Evolutionary conservation across 2,797 vertebrate species (phyloP), one percentile per base, ranked within the genome.

Genomic region (Gallinago solitaria): DNA sequence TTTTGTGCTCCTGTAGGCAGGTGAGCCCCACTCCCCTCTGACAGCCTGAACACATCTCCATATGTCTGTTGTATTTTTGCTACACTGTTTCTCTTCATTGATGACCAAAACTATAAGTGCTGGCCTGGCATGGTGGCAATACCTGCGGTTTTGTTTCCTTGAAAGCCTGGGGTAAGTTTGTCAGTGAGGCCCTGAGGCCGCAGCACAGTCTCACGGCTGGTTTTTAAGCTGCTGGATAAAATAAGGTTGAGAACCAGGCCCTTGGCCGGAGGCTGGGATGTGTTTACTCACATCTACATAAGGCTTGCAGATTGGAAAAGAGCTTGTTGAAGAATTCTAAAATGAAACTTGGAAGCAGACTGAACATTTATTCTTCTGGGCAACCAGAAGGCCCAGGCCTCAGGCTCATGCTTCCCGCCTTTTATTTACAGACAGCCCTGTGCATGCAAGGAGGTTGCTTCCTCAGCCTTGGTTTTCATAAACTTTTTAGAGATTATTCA

Each of bases 171-270:
- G 0, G 0, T 83, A 56, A 71, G 73, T 25, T 28, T 3, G 6
- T 30, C 33, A 41, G 54, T 1, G 0, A 23, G 35, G 39, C 48
- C 43, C 84, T 20, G 32, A n/a, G 48, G 45, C 35, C 53, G 25
- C 10, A 23, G 51, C 16, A 2, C 0, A 0, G 23, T 16, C 33
- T 78, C 2, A 0, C 39, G 59, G 9, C 32, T 57, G 39, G 4
- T 35, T 68, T 93, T 54, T 50, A 19, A 59, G 18, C 48, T 75
- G n/a, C 25, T 70, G 43, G 9, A n/a, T 64, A 25, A 65, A 48
- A 51, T 23, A n/a, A 5, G 8, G 14, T 68, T 16, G 61, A n/a
- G 68, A 61, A 32, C 19, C 33, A 63, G 32, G 13, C 16, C 24
- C 20, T 57, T 47, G 27, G 23, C 21, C 6, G 16, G 25, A 39